phyloP scores from a whole-genome alignment of 2,888 invertebrate species.

The Schizotus pectinicornis region DNA sequence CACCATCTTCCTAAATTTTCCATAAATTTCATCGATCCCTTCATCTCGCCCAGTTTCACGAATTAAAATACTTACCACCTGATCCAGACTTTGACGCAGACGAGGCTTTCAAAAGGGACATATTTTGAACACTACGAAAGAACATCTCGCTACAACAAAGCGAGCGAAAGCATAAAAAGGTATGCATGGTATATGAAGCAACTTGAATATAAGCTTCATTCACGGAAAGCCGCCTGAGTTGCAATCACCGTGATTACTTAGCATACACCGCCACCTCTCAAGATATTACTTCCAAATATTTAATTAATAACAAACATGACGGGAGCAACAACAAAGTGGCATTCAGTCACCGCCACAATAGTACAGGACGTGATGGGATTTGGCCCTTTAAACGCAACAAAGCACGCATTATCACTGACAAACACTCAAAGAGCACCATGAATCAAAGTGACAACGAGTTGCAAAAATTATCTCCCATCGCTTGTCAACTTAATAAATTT shows the following conservation, averaged over 20 bases:
- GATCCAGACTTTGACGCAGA: slow-evolving; percentile 2
- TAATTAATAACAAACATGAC: slow-evolving; percentile 3
- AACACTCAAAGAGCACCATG: too few species aligned
- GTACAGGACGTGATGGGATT: too few species aligned
- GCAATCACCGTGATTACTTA: slow-evolving; percentile 40
- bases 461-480: too few species aligned
- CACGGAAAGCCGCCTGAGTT: slow-evolving; percentile 37
- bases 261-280: slow-evolving; percentile 13
- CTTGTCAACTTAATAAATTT: too few species aligned
- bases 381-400: too few species aligned
- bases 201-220: slow-evolving; percentile 38
- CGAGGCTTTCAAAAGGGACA: slow-evolving; percentile 12
- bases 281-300: slow-evolving; percentile 16
- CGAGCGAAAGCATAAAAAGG: slow-evolving; percentile 15
- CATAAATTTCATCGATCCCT: too few species aligned
- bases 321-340: slow-evolving; percentile 11
- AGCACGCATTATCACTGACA: too few species aligned
- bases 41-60: not conserved
- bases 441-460: too few species aligned
- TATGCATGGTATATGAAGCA: slow-evolving; percentile 33
- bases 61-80: slow-evolving; percentile 13
- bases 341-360: not conserved
- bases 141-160: slow-evolving; percentile 13
- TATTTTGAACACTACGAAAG: slow-evolving; percentile 20
- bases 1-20: not conserved